Percentiles rank a stretch among this genome's conserved stretches.
These are phyloP conservation scores for Quadroppia sp. DNA, from an alignment of 2,888 invertebrate species.

Conservation along the genomic window DNA sequence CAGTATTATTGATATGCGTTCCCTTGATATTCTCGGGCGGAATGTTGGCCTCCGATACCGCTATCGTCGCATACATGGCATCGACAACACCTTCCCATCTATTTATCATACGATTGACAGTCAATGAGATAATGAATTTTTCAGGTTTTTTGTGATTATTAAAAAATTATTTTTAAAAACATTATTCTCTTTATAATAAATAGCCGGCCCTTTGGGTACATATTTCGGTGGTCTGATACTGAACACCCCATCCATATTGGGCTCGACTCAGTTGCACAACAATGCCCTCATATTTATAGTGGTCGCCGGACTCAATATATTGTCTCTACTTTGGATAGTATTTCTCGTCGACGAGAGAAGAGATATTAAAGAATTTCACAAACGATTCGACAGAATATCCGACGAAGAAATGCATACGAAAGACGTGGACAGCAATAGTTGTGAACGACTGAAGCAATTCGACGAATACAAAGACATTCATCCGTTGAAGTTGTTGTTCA, in stretches of 20 bases:
- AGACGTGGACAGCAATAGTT: too few species aligned
- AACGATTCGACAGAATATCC: not conserved
- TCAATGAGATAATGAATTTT: conserved; percentile 10
- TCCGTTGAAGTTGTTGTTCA: too few species aligned
- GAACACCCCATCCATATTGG: not conserved
- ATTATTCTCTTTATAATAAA: too few species aligned
- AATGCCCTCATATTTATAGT: conserved; percentile 21
- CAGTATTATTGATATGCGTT: not conserved
- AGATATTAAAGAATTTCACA: not conserved
- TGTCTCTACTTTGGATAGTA: not conserved
- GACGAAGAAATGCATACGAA: too few species aligned
- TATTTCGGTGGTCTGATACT: conserved; percentile 9
- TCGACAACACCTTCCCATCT: conserved; percentile 32
- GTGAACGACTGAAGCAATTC: too few species aligned
- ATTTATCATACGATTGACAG: conserved; percentile 9
- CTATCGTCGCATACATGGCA: conserved; percentile 25
- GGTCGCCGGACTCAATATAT: not conserved
- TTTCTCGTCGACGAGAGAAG: conserved; percentile 29
- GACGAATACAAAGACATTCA: too few species aligned
- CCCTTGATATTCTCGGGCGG: conserved; percentile 18
- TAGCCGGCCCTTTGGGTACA: conserved; percentile 19
- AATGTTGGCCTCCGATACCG: not conserved
- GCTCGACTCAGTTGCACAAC: conserved; percentile 1
- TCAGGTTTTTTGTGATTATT: not conserved
- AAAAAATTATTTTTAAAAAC: not conserved